Evolutionary conservation across 2,113 vertebrate species (phyloP).

Genomic region (Tragelaphus scriptus): DNA sequence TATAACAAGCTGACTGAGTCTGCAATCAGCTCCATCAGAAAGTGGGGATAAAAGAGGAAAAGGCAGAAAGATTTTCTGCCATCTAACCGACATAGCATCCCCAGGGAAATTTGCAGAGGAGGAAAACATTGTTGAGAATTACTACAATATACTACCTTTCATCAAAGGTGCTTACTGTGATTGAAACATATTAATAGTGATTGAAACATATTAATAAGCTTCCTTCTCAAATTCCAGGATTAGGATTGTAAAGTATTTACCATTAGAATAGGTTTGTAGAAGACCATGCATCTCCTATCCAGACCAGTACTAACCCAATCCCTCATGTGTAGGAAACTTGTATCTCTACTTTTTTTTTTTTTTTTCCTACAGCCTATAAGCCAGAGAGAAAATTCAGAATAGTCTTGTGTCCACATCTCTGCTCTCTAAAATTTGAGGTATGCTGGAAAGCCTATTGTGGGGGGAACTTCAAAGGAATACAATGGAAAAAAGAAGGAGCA

Average conservation of each 20-base stretch:
- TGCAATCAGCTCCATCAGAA: background rate
- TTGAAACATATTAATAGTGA: slow-evolving; percentile 41
- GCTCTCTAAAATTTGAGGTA: background rate
- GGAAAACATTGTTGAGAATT: slow-evolving; percentile 14
- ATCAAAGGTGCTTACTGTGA: slow-evolving; percentile 6
- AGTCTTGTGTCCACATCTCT: background rate
- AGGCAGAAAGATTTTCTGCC: slow-evolving; percentile 8
- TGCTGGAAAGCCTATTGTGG: background rate
- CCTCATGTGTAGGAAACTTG: background rate
- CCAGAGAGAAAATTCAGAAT: background rate
- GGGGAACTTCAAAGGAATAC: background rate
- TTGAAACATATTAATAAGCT: slow-evolving; percentile 39
- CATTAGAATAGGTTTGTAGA: background rate
- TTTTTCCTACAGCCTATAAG: background rate
- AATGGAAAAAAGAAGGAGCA: background rate
- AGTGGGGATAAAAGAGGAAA: slow-evolving; percentile 31
- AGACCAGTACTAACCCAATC: background rate
- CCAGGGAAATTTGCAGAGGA: background rate
- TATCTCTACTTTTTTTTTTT: background rate
- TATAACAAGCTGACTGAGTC: background rate
- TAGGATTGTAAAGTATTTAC: background rate
- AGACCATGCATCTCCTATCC: background rate
- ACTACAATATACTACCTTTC: background rate
- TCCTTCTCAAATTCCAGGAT: background rate
- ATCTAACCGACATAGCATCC: background rate